phyloP scores from a whole-genome alignment of 2,113 vertebrate species.

The chimpanzee (Pan troglodytes) region DNA sequence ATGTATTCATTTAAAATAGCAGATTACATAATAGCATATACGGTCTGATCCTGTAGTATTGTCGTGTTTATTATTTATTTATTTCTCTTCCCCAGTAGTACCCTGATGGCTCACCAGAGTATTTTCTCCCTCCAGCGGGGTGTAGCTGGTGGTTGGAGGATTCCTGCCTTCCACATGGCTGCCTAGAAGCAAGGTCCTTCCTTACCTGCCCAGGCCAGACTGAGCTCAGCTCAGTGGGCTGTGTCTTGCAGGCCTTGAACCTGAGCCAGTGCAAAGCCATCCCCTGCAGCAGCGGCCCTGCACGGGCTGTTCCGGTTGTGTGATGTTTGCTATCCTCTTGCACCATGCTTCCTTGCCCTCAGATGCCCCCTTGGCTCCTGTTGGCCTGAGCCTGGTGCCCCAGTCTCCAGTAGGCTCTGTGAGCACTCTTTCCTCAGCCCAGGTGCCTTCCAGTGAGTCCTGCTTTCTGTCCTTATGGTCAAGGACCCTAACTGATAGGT shows the following conservation, averaged over 20 bases:
- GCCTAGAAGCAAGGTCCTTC: neutral
- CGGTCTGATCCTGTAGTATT: neutral
- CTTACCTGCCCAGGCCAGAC: neutral
- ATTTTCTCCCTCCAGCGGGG: neutral
- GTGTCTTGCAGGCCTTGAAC: too few species aligned
- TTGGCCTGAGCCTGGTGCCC: neutral
- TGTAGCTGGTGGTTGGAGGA: neutral
- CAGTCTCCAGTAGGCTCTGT: neutral
- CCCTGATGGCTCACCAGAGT: neutral
- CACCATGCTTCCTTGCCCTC: neutral
- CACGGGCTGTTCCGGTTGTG: neutral
- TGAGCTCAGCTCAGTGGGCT: neutral
- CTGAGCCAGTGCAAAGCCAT: neutral
- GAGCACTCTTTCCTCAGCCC: neutral
- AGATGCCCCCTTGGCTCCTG: neutral
- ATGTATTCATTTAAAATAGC: neutral
- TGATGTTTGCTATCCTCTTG: neutral
- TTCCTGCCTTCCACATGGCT: neutral
- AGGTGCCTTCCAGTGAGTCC: neutral
- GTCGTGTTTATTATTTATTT: neutral
- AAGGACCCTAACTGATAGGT: neutral
- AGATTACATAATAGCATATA: neutral
- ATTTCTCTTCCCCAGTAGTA: neutral
- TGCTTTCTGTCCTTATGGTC: neutral
- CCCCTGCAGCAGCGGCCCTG: fast-evolving